These are phyloP conservation scores for Gnathonemus echidnorhynchus DNA, from an alignment of 2,113 vertebrate genomes.

Conservation along the genomic window DNA sequence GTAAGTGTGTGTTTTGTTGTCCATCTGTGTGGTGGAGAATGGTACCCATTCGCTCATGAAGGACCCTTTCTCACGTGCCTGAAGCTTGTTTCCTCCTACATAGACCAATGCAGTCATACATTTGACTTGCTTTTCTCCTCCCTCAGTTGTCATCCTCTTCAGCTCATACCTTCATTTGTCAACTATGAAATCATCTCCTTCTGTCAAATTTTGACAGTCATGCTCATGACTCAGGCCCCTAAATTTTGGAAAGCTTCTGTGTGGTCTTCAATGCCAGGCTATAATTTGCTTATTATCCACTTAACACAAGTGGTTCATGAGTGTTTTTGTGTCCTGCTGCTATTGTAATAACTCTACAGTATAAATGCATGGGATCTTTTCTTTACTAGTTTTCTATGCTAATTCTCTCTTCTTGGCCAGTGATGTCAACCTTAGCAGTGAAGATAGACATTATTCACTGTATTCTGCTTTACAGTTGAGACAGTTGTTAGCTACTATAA, in stretches of 20 bases:
- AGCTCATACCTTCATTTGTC: not conserved
- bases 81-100: not conserved
- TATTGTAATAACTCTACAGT: not conserved
- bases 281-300: not conserved
- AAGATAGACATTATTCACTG: not conserved
- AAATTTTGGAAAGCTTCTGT: not conserved
- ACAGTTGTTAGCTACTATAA: not conserved
- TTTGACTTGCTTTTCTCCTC: not conserved
- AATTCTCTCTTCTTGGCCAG: not conserved
- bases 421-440: not conserved
- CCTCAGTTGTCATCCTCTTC: not conserved
- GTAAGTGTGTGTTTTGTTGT: not conserved
- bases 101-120: not conserved
- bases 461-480: not conserved
- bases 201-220: not conserved
- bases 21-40: not conserved
- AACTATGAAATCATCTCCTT: not conserved
- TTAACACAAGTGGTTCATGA: not conserved
- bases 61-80: not conserved
- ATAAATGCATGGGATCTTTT: not conserved
- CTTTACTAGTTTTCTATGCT: not conserved
- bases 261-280: not conserved
- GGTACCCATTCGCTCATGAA: not conserved
- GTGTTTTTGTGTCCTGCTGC: not conserved
- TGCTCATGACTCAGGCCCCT: not conserved